A percentile compares a stretch with the other conserved stretches of the same genome.
phyloP scores from a whole-genome alignment of 2,113 vertebrate genomes.

The Leptocoma aspasia region DNA sequence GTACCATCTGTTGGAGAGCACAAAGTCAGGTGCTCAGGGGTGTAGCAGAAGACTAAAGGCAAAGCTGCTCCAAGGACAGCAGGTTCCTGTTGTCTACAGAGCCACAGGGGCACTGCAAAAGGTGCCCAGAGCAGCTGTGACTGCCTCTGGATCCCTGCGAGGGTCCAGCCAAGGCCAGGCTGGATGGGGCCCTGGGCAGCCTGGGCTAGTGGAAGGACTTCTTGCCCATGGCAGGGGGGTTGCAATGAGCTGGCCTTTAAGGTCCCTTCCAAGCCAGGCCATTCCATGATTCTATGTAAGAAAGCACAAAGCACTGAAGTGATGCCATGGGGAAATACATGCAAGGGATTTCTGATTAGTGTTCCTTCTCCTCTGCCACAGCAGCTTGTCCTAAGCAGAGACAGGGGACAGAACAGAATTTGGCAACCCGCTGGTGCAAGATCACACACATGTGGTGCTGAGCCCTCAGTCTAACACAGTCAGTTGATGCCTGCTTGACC shows the following conservation, averaged over 20 bases:
- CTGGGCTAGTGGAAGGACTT: background rate
- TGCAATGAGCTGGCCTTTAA: background rate
- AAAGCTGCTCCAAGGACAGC: background rate
- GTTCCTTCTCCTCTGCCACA: background rate
- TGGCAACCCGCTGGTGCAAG: background rate
- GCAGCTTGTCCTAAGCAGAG: background rate
- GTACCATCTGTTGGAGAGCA: rapidly evolving
- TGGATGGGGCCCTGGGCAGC: background rate
- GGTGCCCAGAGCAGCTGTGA: too few species aligned
- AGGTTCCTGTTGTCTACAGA: background rate
- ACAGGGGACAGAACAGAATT: background rate
- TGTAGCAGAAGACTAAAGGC: background rate
- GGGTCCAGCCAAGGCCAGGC: background rate
- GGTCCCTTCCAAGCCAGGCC: background rate
- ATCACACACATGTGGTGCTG: background rate
- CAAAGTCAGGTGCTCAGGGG: background rate
- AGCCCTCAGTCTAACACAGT: background rate
- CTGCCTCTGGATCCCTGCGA: background rate
- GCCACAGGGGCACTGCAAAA: background rate
- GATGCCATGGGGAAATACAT: background rate
- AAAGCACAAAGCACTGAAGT: background rate
- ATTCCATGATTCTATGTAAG: background rate
- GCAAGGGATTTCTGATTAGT: background rate
- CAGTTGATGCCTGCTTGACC: background rate
- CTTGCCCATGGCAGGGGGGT: background rate